Percentiles rank a stretch among this genome's conserved stretches.
Conservation (phyloP, 2,888 invertebrate species). For the Busseola fusca region DNA sequence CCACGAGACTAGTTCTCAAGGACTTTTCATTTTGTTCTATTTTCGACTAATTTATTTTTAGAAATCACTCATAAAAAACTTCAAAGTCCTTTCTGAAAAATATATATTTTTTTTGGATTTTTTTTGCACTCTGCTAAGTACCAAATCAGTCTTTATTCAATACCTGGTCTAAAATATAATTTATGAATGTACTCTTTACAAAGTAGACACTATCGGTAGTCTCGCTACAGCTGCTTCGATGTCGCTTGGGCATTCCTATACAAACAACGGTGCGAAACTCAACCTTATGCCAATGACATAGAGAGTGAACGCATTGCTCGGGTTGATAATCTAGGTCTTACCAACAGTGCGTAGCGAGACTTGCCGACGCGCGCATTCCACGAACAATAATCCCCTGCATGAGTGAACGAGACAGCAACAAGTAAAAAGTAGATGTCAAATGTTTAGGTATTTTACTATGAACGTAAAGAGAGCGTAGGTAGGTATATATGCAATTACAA, state of each 20-base stretch:
- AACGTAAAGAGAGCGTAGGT: conserved; percentile 84
- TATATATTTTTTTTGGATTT: conserved; percentile 30
- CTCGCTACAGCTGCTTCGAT: conserved; percentile 74
- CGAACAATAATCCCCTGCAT: conserved; percentile 83
- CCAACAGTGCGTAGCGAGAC: conserved; percentile 78
- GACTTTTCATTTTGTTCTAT: conserved; percentile 85
- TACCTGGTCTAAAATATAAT: conserved; percentile 76
- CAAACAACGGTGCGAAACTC: conserved; percentile 61
- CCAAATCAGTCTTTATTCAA: conserved; percentile 29
- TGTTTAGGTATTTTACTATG: conserved; percentile 88
- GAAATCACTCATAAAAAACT: conserved; percentile 50
- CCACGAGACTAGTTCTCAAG: conserved; percentile 88
- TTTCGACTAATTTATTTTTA: conserved; percentile 74
- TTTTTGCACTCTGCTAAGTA: background rate
- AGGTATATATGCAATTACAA: conserved; percentile 86
- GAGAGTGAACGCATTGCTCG: conserved; percentile 51
- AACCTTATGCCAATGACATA: conserved; percentile 66
- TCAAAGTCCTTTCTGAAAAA: conserved; percentile 9
- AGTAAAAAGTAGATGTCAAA: conserved; percentile 87
- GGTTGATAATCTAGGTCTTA: conserved; percentile 71
- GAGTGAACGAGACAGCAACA: conserved; percentile 82
- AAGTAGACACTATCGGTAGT: conserved; percentile 85
- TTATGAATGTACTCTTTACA: conserved; percentile 86
- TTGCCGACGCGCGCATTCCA: conserved; percentile 88
- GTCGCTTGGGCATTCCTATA: conserved; percentile 60